Evolutionary conservation across 2,888 invertebrate species (phyloP), one percentile per base, ranked within the genome.

Genomic region (Scrobipalpa atriplicella): DNA sequence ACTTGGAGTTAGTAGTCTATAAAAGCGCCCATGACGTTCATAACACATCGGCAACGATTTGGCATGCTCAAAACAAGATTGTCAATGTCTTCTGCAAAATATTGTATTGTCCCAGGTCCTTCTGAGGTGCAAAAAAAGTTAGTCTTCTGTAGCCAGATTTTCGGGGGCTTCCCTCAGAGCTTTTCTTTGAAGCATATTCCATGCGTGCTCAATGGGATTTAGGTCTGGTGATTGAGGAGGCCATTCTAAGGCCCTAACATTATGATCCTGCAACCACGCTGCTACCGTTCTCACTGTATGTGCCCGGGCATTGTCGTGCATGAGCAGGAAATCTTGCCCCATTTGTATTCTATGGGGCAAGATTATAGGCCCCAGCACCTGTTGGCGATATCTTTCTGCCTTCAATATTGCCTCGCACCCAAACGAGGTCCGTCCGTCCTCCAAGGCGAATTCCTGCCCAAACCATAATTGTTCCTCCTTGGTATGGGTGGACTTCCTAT

Each of bases 381-480:
- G 10, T n/a, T n/a, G n/a, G 8, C 62, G 43, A 13, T 70, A 69
- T 68, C 62, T 68, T 67, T 66, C 47, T 41, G 68, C 68, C 10
- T 64, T 68, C 67, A 67, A n/a, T 66, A 10, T 58, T 68, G 67
- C 52, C 43, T 62, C 58, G 16, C 11, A 69, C 62, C 69, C 66
- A 69, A 69, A 66, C 69, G 66, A 62, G 65, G 64, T 71, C 62
- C 10, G 66, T 71, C 65, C 68, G 54, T 41, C 65, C 69, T 16
- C 67, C 70, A 21, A 66, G 29, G 16, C 65, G 65, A 67, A 71
- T 71, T 63, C 67, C 65, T 36, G 68, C 68, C 66, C 66, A 69
- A 19, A 64, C 70, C 69, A 68, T 66, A 29, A 69, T 67, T 68
- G 66, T 66, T 6, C 69, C 66, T 18, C 47, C 65, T n/a, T 39